Evolutionary conservation across 1,140 invertebrate species (phyloP).

Genomic region (Phortica variegata): DNA sequence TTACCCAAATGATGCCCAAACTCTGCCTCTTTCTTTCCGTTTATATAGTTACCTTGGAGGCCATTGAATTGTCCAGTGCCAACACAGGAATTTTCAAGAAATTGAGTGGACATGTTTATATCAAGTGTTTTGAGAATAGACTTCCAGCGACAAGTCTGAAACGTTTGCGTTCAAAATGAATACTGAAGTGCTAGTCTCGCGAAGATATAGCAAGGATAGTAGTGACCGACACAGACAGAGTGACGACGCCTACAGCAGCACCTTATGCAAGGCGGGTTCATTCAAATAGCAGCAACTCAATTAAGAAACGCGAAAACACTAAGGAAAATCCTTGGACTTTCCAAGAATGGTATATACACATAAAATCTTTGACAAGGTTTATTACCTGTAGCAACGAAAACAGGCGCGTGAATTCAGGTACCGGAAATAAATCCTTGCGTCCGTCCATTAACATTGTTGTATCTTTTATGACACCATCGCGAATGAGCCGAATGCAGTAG

Average conservation of each 20-base stretch:
- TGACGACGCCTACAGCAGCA: too few relatives aligned
- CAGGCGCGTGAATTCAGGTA: constrained; percentile 23
- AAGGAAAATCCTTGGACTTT: constrained; percentile 24
- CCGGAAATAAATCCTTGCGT: background rate
- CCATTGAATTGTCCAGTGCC: too few relatives aligned
- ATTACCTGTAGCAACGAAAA: constrained; percentile 16
- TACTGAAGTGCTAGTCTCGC: too few relatives aligned
- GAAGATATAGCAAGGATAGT: too few relatives aligned
- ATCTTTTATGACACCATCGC: constrained; percentile 19
- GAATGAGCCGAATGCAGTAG: too few relatives aligned
- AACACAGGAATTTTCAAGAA: too few relatives aligned
- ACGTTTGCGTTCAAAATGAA: constrained; percentile 6
- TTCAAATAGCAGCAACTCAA: constrained; percentile 15
- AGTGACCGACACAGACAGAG: too few relatives aligned
- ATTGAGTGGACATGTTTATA: too few relatives aligned
- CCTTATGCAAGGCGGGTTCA: constrained; percentile 16
- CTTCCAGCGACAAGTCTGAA: background rate
- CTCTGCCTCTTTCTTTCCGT: background rate
- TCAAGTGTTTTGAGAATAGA: too few relatives aligned
- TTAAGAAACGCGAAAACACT: too few relatives aligned
- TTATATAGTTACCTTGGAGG: constrained; percentile 5
- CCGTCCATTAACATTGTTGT: background rate
- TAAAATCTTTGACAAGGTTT: background rate
- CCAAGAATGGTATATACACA: constrained; percentile 27
- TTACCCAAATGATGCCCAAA: background rate